Percentiles rank a stretch among this genome's conserved stretches.
phyloP scores from a whole-genome alignment of 2,113 vertebrate genomes.

The Syrrhaptes paradoxus region DNA sequence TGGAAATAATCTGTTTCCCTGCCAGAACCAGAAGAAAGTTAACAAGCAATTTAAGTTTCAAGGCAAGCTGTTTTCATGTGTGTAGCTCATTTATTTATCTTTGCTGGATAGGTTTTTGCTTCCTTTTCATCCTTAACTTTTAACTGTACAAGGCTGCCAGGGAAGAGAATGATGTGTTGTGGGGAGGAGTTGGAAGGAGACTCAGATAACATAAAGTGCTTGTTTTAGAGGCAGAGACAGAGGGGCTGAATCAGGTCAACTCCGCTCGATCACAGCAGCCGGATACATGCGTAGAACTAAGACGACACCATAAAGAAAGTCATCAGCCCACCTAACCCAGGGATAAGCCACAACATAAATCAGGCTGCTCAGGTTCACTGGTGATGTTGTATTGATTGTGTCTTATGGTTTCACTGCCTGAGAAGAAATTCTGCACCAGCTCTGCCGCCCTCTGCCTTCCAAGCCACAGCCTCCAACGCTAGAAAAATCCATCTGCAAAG shows the following conservation, averaged over 20 bases:
- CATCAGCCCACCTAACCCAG: background rate
- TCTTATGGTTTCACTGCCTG: background rate
- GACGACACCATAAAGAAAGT: background rate
- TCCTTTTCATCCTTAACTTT: background rate
- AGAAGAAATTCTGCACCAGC: background rate
- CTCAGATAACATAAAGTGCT: background rate
- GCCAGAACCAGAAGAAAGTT: slow-evolving; percentile 12
- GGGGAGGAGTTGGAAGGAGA: background rate
- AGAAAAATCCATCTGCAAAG: background rate
- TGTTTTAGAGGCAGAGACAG: background rate
- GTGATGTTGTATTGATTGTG: background rate
- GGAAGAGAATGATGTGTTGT: background rate
- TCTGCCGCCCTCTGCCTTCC: background rate
- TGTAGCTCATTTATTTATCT: background rate
- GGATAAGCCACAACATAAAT: background rate
- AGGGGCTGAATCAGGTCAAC: background rate
- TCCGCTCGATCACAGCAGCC: background rate
- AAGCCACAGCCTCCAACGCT: fast-evolving
- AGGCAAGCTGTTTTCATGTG: background rate
- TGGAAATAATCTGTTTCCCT: slow-evolving; percentile 27
- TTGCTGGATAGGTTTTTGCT: background rate
- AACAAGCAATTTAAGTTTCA: slow-evolving; percentile 46
- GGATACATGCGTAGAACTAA: background rate
- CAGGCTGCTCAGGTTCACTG: background rate
- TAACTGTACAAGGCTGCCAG: background rate